Conservation (phyloP, 2,888 invertebrate genomes). For the Drosophila phalerata region DNA sequence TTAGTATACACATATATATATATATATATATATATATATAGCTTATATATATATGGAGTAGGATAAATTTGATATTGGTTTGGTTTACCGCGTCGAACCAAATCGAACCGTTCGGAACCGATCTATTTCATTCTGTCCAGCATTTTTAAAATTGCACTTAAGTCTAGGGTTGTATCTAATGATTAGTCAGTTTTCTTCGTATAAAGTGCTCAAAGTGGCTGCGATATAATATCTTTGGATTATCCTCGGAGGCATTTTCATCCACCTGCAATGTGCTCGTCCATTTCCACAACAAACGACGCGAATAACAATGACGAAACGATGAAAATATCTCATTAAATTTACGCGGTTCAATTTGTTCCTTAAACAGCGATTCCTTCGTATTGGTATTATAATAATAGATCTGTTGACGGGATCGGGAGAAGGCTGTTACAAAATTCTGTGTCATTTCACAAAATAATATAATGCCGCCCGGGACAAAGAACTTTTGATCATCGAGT, state of each 20-base stretch:
- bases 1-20: neutral
- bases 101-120: no score
- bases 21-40: neutral
- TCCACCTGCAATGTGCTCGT: slow-evolving; percentile 83
- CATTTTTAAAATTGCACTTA: slow-evolving; percentile 23
- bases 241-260: slow-evolving; percentile 67
- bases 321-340: slow-evolving; percentile 78
- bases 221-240: slow-evolving; percentile 74
- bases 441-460: slow-evolving; percentile 82
- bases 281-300: slow-evolving; percentile 84
- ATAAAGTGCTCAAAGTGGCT: slow-evolving; percentile 75
- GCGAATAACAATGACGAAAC: slow-evolving; percentile 80
- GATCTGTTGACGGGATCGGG: slow-evolving; percentile 70
- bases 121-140: slow-evolving; percentile 4
- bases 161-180: slow-evolving; percentile 15
- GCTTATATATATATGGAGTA: slow-evolving; percentile 2
- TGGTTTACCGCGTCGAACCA: neutral
- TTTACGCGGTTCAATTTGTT: slow-evolving; percentile 54
- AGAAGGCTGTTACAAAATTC: slow-evolving; percentile 73
- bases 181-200: slow-evolving; percentile 50
- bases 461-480: slow-evolving; percentile 84
- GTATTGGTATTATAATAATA: slow-evolving; percentile 79
- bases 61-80: neutral
- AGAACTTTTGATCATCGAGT: slow-evolving; percentile 81
- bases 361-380: slow-evolving; percentile 66